phyloP scores from a whole-genome alignment of 2,888 invertebrate genomes.

The Odontocolon sp. region DNA sequence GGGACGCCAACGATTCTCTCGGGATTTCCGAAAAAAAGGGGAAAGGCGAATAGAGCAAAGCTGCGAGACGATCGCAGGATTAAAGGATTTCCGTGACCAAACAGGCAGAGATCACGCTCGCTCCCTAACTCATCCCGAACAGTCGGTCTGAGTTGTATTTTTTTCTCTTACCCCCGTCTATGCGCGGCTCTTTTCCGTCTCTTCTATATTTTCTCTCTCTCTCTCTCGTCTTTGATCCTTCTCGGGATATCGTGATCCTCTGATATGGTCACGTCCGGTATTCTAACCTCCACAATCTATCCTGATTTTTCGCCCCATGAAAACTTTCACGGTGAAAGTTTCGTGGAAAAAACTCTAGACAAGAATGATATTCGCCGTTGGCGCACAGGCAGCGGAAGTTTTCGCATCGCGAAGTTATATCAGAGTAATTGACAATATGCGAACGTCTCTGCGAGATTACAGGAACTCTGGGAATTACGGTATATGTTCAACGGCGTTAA shows the following conservation, averaged over 20 bases:
- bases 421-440: too few species aligned
- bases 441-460: too few species aligned
- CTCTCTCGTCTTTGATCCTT: neutral
- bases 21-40: neutral
- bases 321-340: neutral
- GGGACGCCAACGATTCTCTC: slow-evolving; percentile 1
- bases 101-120: neutral
- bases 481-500: neutral
- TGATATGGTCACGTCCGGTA: neutral
- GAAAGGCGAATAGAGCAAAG: neutral
- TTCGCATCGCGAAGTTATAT: too few species aligned
- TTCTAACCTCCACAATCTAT: neutral
- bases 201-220: neutral
- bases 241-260: neutral
- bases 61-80: slow-evolving; percentile 19
- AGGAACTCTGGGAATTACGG: too few species aligned
- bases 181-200: neutral
- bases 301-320: neutral
- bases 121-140: neutral
- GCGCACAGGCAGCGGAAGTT: neutral
- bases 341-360: neutral
- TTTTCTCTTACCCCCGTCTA: neutral
- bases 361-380: neutral
- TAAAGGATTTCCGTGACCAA: slow-evolving; percentile 3
- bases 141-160: neutral